phyloP scores from a whole-genome alignment of 2,888 invertebrate genomes.

The Corbicula japonica region DNA sequence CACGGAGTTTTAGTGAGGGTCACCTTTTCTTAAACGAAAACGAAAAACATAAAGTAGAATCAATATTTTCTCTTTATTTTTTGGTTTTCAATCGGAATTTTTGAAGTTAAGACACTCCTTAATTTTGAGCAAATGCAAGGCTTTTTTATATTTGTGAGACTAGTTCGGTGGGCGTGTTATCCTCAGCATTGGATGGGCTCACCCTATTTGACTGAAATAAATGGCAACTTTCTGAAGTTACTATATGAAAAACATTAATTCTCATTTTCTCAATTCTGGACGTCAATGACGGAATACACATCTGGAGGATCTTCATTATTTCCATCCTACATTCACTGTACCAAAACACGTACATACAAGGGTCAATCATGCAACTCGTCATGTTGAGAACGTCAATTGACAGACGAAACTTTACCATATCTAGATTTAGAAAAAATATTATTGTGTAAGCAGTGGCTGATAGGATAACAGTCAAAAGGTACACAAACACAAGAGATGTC shows the following conservation, averaged over 20 bases:
- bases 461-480: conserved; percentile 24
- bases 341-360: conserved; percentile 34
- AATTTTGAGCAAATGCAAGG: too few species aligned
- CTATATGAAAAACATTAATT: conserved; percentile 25
- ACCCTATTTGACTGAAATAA: conserved; percentile 1
- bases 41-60: too few species aligned
- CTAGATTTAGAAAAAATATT: conserved; percentile 19
- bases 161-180: too few species aligned
- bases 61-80: too few species aligned
- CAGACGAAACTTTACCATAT: conserved; percentile 11
- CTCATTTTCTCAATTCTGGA: conserved; percentile 29
- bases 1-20: too few species aligned
- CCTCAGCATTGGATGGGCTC: too few species aligned
- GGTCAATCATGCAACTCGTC: conserved; percentile 30
- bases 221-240: neutral
- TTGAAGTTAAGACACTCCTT: too few species aligned
- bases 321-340: conserved; percentile 39
- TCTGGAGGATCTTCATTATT: conserved; percentile 21
- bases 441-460: conserved; percentile 25
- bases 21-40: too few species aligned
- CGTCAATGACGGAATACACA: conserved; percentile 1
- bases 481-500: conserved; percentile 46
- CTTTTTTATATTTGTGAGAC: too few species aligned
- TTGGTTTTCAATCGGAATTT: too few species aligned
- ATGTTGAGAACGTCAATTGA: conserved; percentile 21